Conservation (phyloP, 2,888 invertebrate genomes). For the Keiferia lycopersicella region DNA sequence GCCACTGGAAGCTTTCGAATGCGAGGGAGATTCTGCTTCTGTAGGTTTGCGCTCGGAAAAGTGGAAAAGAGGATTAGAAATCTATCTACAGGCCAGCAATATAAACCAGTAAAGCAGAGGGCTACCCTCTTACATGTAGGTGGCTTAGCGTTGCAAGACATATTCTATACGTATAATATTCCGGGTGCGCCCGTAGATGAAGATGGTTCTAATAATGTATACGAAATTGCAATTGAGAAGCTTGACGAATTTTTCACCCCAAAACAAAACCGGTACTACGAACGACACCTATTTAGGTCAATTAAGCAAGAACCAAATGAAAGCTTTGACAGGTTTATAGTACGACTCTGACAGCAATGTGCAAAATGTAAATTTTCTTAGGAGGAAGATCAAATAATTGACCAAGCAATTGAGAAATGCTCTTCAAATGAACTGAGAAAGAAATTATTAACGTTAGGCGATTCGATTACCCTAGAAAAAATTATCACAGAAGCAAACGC, state of each 20-base stretch:
- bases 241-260: constrained; percentile 31
- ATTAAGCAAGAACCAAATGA: constrained; percentile 31
- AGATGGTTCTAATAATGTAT: constrained; percentile 22
- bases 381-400: constrained; percentile 32
- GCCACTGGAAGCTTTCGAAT: constrained; percentile 3
- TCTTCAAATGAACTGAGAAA: constrained; percentile 20
- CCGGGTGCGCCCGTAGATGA: background rate
- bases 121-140: constrained; percentile 5
- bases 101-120: background rate
- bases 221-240: constrained; percentile 28
- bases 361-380: constrained; percentile 35
- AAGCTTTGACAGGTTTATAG: constrained; percentile 34
- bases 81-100: too few relatives aligned
- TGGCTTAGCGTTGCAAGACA: background rate
- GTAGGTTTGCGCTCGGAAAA: background rate
- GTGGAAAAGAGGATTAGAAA: constrained; percentile 6
- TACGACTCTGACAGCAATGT: constrained; percentile 28
- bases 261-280: constrained; percentile 29
- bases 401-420: constrained; percentile 25
- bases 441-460: constrained; percentile 20
- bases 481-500: constrained; percentile 32
- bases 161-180: background rate
- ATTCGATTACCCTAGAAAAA: constrained; percentile 22
- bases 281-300: constrained; percentile 26
- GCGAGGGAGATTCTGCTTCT: constrained; percentile 7